Evolutionary conservation across 2,113 vertebrate species (phyloP).

Genomic region (Ardeotis arabs): DNA sequence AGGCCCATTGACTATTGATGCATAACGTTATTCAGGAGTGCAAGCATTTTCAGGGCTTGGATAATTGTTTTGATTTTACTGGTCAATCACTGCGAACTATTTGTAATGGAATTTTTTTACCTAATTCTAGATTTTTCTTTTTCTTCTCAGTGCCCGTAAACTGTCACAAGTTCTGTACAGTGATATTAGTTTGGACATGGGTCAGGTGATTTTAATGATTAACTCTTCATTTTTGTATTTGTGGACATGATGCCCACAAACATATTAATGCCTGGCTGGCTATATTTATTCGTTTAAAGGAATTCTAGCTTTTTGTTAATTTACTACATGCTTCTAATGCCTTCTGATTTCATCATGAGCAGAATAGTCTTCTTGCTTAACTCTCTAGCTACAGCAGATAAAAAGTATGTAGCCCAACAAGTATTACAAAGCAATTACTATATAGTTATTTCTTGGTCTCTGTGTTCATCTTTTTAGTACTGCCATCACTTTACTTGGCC

Average conservation of each 20-base stretch:
- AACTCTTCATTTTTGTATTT: neutral
- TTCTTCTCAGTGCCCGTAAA: neutral
- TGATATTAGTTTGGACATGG: neutral
- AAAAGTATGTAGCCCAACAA: neutral
- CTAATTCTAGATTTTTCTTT: neutral
- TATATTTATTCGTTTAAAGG: neutral
- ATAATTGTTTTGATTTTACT: conserved; percentile 29
- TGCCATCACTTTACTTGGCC: neutral
- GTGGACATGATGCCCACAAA: neutral
- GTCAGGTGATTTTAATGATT: neutral
- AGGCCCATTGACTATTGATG: conserved; percentile 6
- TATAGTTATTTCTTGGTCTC: neutral
- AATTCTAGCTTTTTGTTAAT: neutral
- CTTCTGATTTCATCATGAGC: neutral
- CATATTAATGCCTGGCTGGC: neutral
- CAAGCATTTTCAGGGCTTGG: neutral
- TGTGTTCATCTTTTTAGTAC: neutral
- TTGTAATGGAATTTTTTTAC: neutral
- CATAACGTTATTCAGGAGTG: neutral
- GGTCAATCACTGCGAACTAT: neutral
- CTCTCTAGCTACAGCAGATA: neutral
- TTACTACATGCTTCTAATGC: neutral
- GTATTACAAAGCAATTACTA: neutral
- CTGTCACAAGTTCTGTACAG: neutral
- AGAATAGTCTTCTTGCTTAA: neutral